Percentiles rank a stretch among this genome's conserved stretches.
phyloP scores from a whole-genome alignment of 2,113 vertebrate genomes.

The Cyanistes caeruleus region DNA sequence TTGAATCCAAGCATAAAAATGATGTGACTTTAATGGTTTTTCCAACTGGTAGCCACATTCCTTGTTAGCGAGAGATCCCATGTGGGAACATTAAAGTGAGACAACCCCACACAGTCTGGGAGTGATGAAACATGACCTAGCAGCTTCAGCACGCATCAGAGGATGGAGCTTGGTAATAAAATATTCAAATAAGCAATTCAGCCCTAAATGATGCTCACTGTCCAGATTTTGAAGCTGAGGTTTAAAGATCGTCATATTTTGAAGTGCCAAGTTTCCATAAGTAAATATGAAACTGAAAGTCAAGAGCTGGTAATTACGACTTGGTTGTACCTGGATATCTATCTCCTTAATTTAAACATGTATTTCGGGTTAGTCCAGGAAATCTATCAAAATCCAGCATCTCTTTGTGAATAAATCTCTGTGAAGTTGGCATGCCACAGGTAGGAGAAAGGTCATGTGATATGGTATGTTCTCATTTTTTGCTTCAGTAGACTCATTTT shows the following conservation, averaged over 20 bases:
- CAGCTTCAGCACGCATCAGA: not conserved
- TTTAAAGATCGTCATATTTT: not conserved
- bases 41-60: conserved; percentile 43
- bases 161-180: conserved; percentile 27
- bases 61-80: conserved; percentile 6
- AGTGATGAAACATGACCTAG: conserved; percentile 37
- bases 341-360: not conserved
- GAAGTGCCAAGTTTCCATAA: not conserved
- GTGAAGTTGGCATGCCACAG: conserved; percentile 35
- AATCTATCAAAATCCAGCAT: not conserved
- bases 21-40: conserved; percentile 40
- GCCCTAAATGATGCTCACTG: not conserved
- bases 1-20: conserved; percentile 25
- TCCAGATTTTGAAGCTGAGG: not conserved
- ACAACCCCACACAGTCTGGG: not conserved
- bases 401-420: conserved; percentile 34
- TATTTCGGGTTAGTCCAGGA: not conserved
- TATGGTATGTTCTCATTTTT: conserved; percentile 2
- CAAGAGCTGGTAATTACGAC: not conserved
- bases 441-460: not conserved
- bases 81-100: conserved; percentile 27
- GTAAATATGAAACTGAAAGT: not conserved
- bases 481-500: conserved; percentile 56
- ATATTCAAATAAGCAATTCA: conserved; percentile 33
- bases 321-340: not conserved